Evolutionary conservation across 2,888 invertebrate species (phyloP), one percentile per base, ranked within the genome.

Genomic region (Leucophenga maculata): DNA sequence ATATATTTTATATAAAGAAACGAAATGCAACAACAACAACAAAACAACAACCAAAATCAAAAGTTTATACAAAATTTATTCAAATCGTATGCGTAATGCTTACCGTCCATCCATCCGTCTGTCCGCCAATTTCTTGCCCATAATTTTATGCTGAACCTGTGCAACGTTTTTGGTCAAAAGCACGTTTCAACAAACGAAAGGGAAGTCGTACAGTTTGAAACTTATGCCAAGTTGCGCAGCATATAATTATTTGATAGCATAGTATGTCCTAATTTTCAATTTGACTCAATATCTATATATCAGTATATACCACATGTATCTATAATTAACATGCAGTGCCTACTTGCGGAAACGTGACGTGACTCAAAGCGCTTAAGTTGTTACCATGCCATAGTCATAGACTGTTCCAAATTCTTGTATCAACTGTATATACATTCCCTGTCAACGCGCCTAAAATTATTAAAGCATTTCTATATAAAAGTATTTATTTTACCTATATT

Each of bases 181-280:
- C 65, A 64, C 65, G 26, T 50, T 76, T 39, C 64, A 71, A 59
- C 79, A 78, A 86, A 86, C 76, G 86, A 86, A 86, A 85, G 86
- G 86, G 86, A 86, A 86, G 86, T 81, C 75, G 69, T 32, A 22
- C 32, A 44, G 32, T 59, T 59, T 32, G 26, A 50, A 39, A 46
- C n/a, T 26, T 11, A 13, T 64, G 32, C 32, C 55, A 62, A 55
- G 50, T 20, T 52, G 44, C 4, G 39, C n/a, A 22, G 54, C 48
- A 32, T 26, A 48, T 20, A 48, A 64, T n/a, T 46, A 60, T 22
- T 55, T 55, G 39, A 11, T 39, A 6, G 8, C 20, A 26, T 46
- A 22, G 48, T 48, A 64, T 64, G 48, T 48, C 62, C 62, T 64
- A 64, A 46, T 64, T 59, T 59, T 59, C 16, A 32, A 9, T 6